A percentile compares a stretch with the other conserved stretches of the same genome.
phyloP scores from a whole-genome alignment of 2,113 vertebrate genomes.

The Micronisus gabar region DNA sequence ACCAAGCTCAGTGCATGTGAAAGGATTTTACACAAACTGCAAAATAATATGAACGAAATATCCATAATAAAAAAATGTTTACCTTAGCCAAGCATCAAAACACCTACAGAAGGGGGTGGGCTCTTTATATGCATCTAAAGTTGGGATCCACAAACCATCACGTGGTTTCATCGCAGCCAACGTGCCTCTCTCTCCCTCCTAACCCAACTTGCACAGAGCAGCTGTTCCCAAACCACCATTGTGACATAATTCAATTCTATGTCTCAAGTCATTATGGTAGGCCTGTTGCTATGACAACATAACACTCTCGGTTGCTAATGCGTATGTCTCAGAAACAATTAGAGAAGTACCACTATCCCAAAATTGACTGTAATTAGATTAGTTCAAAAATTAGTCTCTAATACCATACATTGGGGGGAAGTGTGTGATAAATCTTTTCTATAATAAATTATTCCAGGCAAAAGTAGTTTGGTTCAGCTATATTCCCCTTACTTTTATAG shows the following conservation, averaged over 20 bases:
- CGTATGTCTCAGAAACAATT: neutral
- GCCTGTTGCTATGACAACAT: neutral
- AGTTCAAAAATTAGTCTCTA: neutral
- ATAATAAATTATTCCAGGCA: neutral
- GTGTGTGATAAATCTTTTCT: neutral
- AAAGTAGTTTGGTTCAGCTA: neutral
- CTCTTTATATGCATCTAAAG: neutral
- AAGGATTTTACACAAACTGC: neutral
- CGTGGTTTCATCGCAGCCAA: fast-evolving
- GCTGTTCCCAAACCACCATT: neutral
- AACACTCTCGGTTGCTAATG: neutral
- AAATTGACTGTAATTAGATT: constrained; percentile 19
- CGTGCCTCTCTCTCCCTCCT: neutral
- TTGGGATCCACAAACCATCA: neutral
- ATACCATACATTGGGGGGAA: neutral
- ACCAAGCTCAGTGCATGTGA: neutral
- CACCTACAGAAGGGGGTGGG: fast-evolving
- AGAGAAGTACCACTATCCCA: neutral
- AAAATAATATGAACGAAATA: neutral
- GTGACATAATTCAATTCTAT: neutral
- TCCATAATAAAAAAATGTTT: neutral
- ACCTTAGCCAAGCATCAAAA: neutral
- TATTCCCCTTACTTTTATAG: neutral
- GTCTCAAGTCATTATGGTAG: neutral
- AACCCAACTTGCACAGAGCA: neutral